Conservation (phyloP, 2,888 invertebrate species). For the Pristionchus exspectatus region DNA sequence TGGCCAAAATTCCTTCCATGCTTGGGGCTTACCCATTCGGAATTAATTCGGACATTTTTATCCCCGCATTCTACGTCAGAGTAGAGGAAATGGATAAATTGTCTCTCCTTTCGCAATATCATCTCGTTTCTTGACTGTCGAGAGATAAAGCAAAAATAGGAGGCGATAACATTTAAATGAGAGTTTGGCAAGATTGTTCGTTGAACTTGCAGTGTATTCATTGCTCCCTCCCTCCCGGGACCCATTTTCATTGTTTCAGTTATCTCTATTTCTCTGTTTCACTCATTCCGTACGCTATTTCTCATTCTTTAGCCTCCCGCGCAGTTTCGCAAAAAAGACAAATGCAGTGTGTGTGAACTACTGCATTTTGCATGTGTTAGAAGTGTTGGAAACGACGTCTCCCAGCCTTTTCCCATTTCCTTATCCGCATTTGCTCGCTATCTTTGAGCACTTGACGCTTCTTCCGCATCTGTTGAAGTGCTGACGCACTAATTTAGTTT, state of each 20-base stretch:
- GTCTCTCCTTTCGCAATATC: too few relatives aligned
- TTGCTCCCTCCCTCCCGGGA: background rate
- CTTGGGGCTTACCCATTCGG: background rate
- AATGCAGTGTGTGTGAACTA: constrained; percentile 4
- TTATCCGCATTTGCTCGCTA: background rate
- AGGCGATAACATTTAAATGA: too few relatives aligned
- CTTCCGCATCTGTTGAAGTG: background rate
- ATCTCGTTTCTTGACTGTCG: too few relatives aligned
- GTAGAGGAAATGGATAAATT: background rate
- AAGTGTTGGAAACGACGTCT: background rate
- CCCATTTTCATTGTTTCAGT: constrained; percentile 2
- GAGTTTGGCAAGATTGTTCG: background rate
- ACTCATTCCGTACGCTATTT: background rate
- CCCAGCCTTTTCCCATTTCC: background rate
- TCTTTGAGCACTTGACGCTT: background rate
- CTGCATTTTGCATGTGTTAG: background rate
- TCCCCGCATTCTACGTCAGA: background rate
- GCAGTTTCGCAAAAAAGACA: background rate
- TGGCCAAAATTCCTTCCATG: too few relatives aligned
- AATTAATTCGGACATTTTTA: background rate
- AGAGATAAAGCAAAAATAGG: too few relatives aligned
- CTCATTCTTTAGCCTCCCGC: background rate
- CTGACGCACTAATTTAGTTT: background rate
- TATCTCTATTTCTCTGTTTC: background rate
- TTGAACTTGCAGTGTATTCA: constrained; percentile 12